Conservation (phyloP, 2,113 vertebrate species). For the Nycticryphes semicollaris region DNA sequence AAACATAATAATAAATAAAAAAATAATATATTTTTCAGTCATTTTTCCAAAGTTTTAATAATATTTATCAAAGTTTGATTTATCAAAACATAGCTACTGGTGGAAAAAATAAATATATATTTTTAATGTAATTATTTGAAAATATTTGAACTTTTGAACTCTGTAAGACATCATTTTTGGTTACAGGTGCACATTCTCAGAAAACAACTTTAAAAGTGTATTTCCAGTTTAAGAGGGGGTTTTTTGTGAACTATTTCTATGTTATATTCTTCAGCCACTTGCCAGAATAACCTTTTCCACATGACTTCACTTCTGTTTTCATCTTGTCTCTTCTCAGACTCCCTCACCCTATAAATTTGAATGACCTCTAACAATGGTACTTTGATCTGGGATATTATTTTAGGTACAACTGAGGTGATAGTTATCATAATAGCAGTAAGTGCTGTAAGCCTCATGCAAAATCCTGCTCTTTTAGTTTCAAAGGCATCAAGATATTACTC, state of each 20-base stretch:
- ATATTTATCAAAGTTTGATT: background rate
- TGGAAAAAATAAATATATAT: background rate
- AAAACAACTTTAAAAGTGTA: background rate
- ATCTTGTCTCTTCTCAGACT: background rate
- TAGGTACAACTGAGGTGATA: background rate
- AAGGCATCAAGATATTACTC: background rate
- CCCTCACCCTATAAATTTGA: background rate
- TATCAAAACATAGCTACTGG: background rate
- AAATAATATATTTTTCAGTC: background rate
- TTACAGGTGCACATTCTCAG: background rate
- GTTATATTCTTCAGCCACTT: background rate
- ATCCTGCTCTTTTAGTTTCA: background rate
- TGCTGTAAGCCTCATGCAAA: background rate
- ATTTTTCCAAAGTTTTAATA: background rate
- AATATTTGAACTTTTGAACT: background rate
- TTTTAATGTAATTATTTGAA: background rate
- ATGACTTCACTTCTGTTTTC: background rate
- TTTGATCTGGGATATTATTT: constrained; percentile 16
- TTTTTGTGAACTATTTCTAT: background rate
- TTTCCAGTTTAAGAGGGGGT: background rate
- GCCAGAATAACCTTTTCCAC: background rate
- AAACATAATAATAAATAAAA: too few species aligned
- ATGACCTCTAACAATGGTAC: background rate
- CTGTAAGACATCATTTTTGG: background rate
- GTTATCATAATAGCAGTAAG: background rate